These are phyloP conservation scores for Liodrosophila aerea DNA, from an alignment of 2,888 invertebrate genomes.

Conservation along the genomic window DNA sequence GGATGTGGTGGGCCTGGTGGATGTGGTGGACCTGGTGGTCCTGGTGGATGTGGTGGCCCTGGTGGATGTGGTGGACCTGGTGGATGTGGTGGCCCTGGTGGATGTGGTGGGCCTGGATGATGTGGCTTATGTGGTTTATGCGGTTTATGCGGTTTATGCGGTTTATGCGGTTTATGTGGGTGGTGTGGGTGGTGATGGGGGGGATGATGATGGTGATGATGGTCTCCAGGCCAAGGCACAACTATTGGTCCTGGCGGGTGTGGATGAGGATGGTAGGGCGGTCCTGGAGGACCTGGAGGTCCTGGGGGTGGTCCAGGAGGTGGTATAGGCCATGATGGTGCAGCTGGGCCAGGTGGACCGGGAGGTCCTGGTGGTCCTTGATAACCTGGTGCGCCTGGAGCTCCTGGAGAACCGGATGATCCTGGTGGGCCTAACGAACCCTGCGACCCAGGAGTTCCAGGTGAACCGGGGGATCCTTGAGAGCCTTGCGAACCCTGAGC, in stretches of 20 bases:
- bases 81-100: neutral
- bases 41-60: neutral
- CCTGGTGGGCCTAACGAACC: slow-evolving; percentile 32
- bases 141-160: slow-evolving; percentile 13
- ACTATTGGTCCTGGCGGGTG: slow-evolving; percentile 18
- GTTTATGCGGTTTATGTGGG: slow-evolving; percentile 14
- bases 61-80: neutral
- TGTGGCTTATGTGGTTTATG: slow-evolving; percentile 1
- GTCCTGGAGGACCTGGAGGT: slow-evolving; percentile 2
- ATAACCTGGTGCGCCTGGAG: slow-evolving; percentile 29
- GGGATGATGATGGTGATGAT: slow-evolving; percentile 1
- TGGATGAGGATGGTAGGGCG: slow-evolving; percentile 7
- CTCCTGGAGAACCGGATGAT: slow-evolving; percentile 25
- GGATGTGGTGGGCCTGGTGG: neutral
- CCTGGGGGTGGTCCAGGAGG: slow-evolving; percentile 5
- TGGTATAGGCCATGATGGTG: neutral
- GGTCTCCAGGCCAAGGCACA: slow-evolving; percentile 12
- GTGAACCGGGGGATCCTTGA: slow-evolving; percentile 30
- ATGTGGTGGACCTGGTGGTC: neutral
- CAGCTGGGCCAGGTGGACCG: neutral
- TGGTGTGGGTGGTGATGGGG: too few species aligned
- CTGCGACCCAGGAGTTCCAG: slow-evolving; percentile 25
- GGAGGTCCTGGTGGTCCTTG: slow-evolving; percentile 25
- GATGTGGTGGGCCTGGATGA: neutral
- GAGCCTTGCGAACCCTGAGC: slow-evolving; percentile 40